Conservation (phyloP, 2,797 vertebrate genomes). For the Myotis daubentonii region DNA sequence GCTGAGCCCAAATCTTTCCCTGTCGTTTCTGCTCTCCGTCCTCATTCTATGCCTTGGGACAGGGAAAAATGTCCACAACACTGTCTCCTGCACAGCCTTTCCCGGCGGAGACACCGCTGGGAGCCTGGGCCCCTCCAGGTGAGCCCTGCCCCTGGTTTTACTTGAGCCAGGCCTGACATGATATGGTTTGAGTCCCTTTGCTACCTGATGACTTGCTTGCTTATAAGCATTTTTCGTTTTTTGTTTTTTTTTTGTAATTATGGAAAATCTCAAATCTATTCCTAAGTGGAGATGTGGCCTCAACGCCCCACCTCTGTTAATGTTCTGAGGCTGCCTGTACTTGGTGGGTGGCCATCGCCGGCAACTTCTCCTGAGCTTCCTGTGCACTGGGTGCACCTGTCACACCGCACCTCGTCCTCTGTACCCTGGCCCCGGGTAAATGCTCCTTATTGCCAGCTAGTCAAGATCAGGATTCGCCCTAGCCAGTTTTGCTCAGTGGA, state of each 20-base stretch:
- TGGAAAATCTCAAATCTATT: not conserved
- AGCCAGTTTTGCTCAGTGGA: no score
- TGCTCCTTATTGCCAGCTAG: not conserved
- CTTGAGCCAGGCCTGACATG: not conserved
- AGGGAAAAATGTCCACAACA: accelerated
- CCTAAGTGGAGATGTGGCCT: not conserved
- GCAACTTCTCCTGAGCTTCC: not conserved
- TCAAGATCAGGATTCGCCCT: not conserved
- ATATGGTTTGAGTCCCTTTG: not conserved
- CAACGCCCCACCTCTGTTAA: not conserved
- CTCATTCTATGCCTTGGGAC: not conserved
- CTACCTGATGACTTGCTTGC: not conserved
- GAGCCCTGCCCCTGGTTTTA: not conserved
- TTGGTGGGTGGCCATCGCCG: not conserved
- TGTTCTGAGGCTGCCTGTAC: not conserved
- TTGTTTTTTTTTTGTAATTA: not conserved
- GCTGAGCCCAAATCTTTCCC: not conserved
- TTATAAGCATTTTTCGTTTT: not conserved
- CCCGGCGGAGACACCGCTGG: not conserved
- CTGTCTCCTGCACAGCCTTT: accelerated
- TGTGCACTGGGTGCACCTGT: accelerated
- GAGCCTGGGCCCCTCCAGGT: not conserved
- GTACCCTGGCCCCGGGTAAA: not conserved
- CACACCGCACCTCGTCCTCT: not conserved
- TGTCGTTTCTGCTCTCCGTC: not conserved